Base-by-base conservation (phyloP, 2,888 invertebrate genomes). In the Dryobota labecula region DNA sequence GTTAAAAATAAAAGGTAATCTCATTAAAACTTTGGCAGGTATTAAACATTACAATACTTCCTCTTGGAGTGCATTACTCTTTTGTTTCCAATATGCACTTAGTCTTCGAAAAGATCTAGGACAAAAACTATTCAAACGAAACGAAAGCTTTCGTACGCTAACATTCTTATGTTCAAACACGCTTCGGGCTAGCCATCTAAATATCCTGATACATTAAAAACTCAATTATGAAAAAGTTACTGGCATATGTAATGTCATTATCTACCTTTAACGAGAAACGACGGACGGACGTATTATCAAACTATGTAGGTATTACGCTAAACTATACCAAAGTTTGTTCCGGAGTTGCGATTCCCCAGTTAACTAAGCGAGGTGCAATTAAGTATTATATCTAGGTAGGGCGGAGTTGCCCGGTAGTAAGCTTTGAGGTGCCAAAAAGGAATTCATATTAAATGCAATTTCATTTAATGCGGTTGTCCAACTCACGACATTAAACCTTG, bases 271-370 rank as follows among this genome's bases (percentile, higher is more conserved):
- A 69, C 75, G 41, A 67, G 60, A 65, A 56, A 65, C 56, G 41
- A 54, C 27, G 53, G 51, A 62, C 45, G 74, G 71, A 72, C 68
- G 56, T 75, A 76, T 81, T 74, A 73, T 72, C 64, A 68, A 79
- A 70, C 73, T 83, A 65, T 70, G 67, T 74, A 66, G 72, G 75
- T 80, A 85, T 79, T 71, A 67, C 69, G 69, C 58, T 61, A 53
- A 84, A 78, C 81, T 84, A 73, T 66, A 78, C 76, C 81, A 80
- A 87, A 86, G 88, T 92, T 92, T 90, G 88, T 89, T 90, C 62
- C 84, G 64, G 73, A 90, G 87, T 90, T 88, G 83, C 85, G 78
- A 87, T 88, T 90, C 82, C 82, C 83, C 83, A 87, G 87, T 86
- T 84, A 89, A 90, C 89, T 89, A 84, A 87, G 80, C 84, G 84